Conservation (phyloP, 2,113 vertebrate genomes). For the Uria aalge region DNA sequence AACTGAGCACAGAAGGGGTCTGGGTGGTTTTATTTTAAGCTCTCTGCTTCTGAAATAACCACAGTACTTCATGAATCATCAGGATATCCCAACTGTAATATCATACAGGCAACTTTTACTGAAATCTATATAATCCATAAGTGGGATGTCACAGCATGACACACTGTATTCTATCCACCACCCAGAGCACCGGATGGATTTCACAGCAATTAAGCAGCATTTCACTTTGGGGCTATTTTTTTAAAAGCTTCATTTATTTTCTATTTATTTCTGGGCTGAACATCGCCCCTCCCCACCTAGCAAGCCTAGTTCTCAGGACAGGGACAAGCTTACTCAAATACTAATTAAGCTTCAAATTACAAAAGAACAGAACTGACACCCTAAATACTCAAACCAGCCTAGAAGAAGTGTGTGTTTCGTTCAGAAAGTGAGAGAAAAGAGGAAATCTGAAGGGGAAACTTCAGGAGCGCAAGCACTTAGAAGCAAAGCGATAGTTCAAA, state of each 20-base stretch:
- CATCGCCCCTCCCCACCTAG: neutral
- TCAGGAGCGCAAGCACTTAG: fast-evolving
- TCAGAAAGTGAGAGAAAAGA: neutral
- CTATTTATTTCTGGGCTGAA: neutral
- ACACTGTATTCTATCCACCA: neutral
- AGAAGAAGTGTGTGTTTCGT: neutral
- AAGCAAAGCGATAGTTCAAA: neutral
- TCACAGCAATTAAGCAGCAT: slow-evolving; percentile 11
- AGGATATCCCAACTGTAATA: slow-evolving; percentile 26
- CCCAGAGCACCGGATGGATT: neutral
- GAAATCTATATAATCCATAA: neutral
- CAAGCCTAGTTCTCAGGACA: neutral
- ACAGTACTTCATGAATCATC: neutral
- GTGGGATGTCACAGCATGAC: neutral
- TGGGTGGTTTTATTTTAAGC: slow-evolving; percentile 29
- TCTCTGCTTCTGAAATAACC: slow-evolving; percentile 1
- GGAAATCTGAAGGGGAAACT: neutral
- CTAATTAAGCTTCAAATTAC: neutral
- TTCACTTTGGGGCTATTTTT: neutral
- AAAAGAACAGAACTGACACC: neutral
- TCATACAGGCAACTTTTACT: neutral
- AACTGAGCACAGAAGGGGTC: slow-evolving; percentile 21
- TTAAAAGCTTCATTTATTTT: neutral
- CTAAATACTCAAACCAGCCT: neutral
- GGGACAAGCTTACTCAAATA: neutral